Percentiles rank a stretch among this genome's conserved stretches.
These are phyloP conservation scores for Perizoma flavofasciatum DNA, from an alignment of 2,888 invertebrate genomes.

Conservation along the genomic window DNA sequence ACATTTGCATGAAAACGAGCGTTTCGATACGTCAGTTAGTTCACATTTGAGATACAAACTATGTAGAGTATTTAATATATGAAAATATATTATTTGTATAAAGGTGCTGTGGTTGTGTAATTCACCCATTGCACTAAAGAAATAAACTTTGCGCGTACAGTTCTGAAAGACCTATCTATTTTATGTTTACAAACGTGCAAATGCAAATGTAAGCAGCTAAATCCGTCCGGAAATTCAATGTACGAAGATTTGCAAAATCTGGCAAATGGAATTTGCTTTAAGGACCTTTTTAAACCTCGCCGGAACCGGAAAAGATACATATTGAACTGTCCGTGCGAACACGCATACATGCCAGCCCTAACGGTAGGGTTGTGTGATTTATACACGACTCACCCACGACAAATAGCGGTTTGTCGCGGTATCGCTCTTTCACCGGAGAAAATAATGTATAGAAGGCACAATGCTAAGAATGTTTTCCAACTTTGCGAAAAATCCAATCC, in stretches of 20 bases:
- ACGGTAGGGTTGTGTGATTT: slow-evolving; percentile 70
- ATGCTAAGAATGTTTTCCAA: slow-evolving; percentile 49
- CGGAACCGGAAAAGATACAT: slow-evolving; percentile 45
- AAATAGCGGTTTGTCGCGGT: slow-evolving; percentile 79
- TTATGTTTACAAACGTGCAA: slow-evolving; percentile 8
- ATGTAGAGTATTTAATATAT: no score
- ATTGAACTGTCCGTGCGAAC: slow-evolving; percentile 46
- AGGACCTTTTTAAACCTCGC: slow-evolving; percentile 34
- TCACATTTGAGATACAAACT: no score
- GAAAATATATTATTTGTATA: no score
- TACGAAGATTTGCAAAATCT: slow-evolving; percentile 34
- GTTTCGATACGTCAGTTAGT: no score
- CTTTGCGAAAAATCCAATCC: slow-evolving; percentile 33
- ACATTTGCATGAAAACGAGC: no score
- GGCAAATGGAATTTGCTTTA: slow-evolving; percentile 37
- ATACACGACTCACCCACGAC: slow-evolving; percentile 71
- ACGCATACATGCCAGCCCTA: slow-evolving; percentile 51
- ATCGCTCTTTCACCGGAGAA: slow-evolving; percentile 70
- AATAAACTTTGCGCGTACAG: no score
- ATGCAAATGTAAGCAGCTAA: slow-evolving; percentile 17
- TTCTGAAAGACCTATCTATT: no score
- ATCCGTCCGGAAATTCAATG: slow-evolving; percentile 18
- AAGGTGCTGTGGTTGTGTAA: no score
- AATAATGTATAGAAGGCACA: slow-evolving; percentile 68
- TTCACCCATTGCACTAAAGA: no score